Conservation (phyloP, 53 echinoderm and acorn worm species). For the Apostichopus leukothele region DNA sequence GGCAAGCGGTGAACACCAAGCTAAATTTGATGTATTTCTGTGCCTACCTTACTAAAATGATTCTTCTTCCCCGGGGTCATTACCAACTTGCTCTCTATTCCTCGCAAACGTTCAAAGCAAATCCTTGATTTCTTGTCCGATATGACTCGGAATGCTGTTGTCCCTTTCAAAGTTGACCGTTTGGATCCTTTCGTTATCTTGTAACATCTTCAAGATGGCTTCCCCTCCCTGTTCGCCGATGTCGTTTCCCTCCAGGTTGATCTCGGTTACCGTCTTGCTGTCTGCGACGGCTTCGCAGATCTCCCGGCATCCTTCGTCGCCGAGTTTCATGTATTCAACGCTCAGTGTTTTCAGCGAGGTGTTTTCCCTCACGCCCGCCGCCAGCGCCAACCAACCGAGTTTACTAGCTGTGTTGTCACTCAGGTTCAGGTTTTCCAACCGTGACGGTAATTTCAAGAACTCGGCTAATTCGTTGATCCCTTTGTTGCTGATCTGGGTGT, state of each 20-base stretch:
- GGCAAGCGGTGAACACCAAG: no score
- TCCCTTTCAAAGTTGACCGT: slow-evolving; percentile 65
- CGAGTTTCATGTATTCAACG: slow-evolving; percentile 68
- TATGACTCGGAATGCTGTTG: slow-evolving; percentile 61
- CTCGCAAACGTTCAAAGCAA: slow-evolving; percentile 62
- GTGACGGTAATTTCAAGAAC: slow-evolving; percentile 61
- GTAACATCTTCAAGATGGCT: slow-evolving; percentile 75
- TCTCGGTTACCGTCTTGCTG: slow-evolving; percentile 65
- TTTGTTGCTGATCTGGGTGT: slow-evolving; percentile 71
- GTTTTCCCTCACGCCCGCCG: slow-evolving; percentile 63
- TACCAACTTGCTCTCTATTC: no score
- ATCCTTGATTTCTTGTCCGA: slow-evolving; percentile 71
- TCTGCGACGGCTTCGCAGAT: slow-evolving; percentile 69
- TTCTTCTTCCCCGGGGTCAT: no score
- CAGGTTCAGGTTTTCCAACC: slow-evolving; percentile 69
- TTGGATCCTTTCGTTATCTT: slow-evolving; percentile 76
- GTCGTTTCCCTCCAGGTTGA: slow-evolving; percentile 82
- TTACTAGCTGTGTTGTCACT: slow-evolving; percentile 70
- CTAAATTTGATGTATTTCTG: no score
- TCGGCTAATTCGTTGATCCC: slow-evolving; percentile 62
- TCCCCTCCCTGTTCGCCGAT: slow-evolving; percentile 71
- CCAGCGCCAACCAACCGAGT: slow-evolving; percentile 74
- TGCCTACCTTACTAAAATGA: no score
- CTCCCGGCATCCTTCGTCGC: slow-evolving; percentile 69
- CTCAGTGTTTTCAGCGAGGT: slow-evolving; percentile 66